phyloP scores from a whole-genome alignment of 2,888 invertebrate species.

The Ligdia adustata region DNA sequence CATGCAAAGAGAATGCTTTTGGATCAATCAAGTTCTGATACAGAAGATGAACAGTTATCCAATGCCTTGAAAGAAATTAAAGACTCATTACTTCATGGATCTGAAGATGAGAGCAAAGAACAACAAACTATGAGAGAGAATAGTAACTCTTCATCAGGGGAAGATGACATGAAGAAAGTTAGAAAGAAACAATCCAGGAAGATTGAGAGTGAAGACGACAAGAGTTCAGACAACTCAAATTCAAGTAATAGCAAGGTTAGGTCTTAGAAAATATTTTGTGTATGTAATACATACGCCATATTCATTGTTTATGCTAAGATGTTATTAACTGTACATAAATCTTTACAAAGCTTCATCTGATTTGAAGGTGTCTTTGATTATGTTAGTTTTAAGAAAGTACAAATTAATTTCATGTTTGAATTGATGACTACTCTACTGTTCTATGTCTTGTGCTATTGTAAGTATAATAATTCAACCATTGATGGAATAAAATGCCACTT shows the following conservation, averaged over 20 bases:
- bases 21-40: slow-evolving; percentile 66
- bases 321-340: slow-evolving; percentile 1
- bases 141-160: slow-evolving; percentile 42
- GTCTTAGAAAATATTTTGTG: slow-evolving; percentile 29
- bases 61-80: slow-evolving; percentile 53
- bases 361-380: too few species aligned
- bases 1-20: slow-evolving; percentile 67
- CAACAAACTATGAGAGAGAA: slow-evolving; percentile 6
- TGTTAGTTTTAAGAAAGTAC: slow-evolving; percentile 18
- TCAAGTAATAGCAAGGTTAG: slow-evolving; percentile 71
- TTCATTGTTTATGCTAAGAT: too few species aligned
- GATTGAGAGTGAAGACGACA: slow-evolving; percentile 28
- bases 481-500: slow-evolving; percentile 26
- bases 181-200: slow-evolving; percentile 27
- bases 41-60: slow-evolving; percentile 60
- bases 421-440: not conserved
- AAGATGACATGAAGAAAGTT: slow-evolving; percentile 31
- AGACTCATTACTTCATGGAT: slow-evolving; percentile 44
- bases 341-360: slow-evolving; percentile 4
- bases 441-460: too few species aligned
- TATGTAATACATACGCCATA: slow-evolving; percentile 5
- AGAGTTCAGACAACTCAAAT: slow-evolving; percentile 45
- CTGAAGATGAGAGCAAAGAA: slow-evolving; percentile 46
- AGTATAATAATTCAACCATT: too few species aligned
- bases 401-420: slow-evolving; percentile 4